phyloP scores from a whole-genome alignment of 2,888 invertebrate species.

The Sarcophaga subvicina region DNA sequence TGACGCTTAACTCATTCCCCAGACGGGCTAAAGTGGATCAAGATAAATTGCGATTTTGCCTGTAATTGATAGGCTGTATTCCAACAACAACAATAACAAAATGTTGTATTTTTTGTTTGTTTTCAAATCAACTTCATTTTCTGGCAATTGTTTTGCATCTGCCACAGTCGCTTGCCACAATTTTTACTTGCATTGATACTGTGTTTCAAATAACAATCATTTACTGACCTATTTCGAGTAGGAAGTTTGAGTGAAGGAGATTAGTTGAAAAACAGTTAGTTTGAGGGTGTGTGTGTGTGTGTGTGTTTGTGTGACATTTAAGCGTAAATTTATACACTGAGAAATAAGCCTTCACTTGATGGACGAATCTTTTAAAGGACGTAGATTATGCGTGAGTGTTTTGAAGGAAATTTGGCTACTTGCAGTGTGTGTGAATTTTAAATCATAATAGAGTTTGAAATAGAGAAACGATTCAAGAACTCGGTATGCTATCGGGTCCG shows the following conservation, averaged over 20 bases:
- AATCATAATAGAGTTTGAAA: too few species aligned
- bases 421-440: too few species aligned
- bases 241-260: neutral
- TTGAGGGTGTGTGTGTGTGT: neutral
- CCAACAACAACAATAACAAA: neutral
- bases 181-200: conserved; percentile 25
- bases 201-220: conserved; percentile 16
- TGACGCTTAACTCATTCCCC: neutral
- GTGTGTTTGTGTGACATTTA: neutral
- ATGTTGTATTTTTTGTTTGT: too few species aligned
- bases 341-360: neutral
- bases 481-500: too few species aligned
- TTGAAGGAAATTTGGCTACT: too few species aligned
- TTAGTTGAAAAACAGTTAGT: neutral
- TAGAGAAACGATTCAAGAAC: too few species aligned
- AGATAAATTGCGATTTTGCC: conserved; percentile 5
- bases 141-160: neutral
- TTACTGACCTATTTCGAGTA: neutral
- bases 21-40: neutral
- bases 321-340: neutral
- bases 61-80: conserved; percentile 15
- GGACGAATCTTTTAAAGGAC: too few species aligned
- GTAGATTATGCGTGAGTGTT: too few species aligned
- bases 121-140: conserved; percentile 26
- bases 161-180: neutral